phyloP scores from a whole-genome alignment of 2,113 vertebrate genomes.

The Varanus salvator region DNA sequence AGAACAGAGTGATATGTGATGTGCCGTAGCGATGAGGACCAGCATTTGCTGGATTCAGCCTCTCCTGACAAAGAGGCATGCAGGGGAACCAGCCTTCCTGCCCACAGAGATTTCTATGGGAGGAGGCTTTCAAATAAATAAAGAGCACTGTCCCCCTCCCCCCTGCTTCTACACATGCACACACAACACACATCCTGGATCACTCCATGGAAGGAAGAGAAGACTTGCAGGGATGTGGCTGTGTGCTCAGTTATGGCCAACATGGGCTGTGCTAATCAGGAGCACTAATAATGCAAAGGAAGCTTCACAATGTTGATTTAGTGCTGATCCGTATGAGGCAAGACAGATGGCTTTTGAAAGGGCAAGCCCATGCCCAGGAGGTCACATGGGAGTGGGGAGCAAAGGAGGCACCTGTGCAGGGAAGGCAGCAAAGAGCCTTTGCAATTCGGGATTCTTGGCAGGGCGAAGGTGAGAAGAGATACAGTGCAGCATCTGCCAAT shows the following conservation, averaged over 20 bases:
- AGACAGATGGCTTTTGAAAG: constrained; percentile 11
- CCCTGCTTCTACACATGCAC: too few species aligned
- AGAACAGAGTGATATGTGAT: background rate
- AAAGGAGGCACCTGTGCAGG: background rate
- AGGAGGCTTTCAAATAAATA: too few species aligned
- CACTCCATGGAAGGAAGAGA: background rate
- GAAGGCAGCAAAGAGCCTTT: background rate
- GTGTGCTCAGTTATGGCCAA: background rate
- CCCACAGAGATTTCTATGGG: background rate
- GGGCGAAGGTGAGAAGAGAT: background rate
- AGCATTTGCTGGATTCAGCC: background rate
- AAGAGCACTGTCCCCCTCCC: too few species aligned
- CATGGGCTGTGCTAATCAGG: background rate
- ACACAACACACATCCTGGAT: too few species aligned
- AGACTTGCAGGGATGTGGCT: background rate
- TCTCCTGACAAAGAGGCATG: too few species aligned
- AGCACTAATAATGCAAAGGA: background rate
- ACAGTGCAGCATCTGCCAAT: background rate
- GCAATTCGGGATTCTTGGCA: background rate
- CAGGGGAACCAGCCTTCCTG: background rate
- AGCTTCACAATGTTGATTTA: background rate
- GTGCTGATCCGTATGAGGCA: background rate
- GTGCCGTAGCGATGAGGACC: background rate
- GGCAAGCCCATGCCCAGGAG: background rate
- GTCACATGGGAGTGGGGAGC: background rate